Evolutionary conservation across 2,888 invertebrate species (phyloP), one percentile per base, ranked within the genome.

Genomic region (Acanthoscelides obtectus): DNA sequence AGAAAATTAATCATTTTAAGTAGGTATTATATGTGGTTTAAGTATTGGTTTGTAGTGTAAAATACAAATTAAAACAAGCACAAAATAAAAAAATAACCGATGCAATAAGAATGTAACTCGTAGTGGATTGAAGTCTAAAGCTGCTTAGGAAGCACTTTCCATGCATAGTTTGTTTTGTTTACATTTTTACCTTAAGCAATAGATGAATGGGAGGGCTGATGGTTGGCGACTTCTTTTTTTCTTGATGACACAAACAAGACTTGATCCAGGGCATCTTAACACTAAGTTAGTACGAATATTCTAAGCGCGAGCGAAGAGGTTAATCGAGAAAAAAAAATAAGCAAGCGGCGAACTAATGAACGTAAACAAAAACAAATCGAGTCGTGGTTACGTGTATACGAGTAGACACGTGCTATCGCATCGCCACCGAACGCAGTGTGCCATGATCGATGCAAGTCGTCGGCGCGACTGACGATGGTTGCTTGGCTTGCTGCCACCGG

Each of bases 181-280:
- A n/a, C n/a, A n/a, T n/a, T n/a, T 79, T 82, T 84, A 86, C 86
- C 86, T 86, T 86, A 75, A 86, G 80, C 74, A 87, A 80, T 73
- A 87, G 82, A 83, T 87, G 87, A 75, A 87, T 84, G 69, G 87
- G 87, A 65, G 86, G 86, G 78, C 86, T 86, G 78, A 87, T 86
- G 64, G 83, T 83, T 45, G 86, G 86, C 27, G 80, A 75, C 76
- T 84, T 85, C 81, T 86, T 86, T 81, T 86, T 86, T 77, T 86
- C 86, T 76, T 86, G 86, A 72, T 86, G 86, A 78, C 86, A 86
- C 77, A 86, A 80, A 78, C 86, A 86, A 71, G 86, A 85, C 77
- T 85, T 86, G 77, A 86, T 85, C 86, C 86, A 86, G 79, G 86
- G 86, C 86, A 86, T 86, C 76, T 75, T 77, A 22, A 45, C 45